Percentiles rank a stretch among this genome's conserved stretches.
These are phyloP conservation scores for Leiothrix lutea DNA, from an alignment of 2,113 vertebrate genomes.

Conservation along the genomic window DNA sequence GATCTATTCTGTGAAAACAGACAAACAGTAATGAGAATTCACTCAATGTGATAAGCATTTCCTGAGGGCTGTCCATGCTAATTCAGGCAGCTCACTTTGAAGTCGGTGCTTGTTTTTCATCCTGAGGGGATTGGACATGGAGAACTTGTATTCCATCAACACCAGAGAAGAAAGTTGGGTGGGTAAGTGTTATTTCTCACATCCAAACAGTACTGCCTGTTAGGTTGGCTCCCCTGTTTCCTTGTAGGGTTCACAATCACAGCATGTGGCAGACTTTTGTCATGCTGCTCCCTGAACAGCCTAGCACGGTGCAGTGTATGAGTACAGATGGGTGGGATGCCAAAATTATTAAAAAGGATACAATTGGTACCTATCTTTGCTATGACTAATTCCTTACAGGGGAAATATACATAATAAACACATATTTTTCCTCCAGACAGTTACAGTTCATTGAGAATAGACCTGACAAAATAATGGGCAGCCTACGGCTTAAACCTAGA, in stretches of 20 bases:
- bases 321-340: neutral
- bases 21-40: neutral
- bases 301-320: neutral
- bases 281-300: neutral
- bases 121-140: neutral
- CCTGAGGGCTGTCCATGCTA: neutral
- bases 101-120: neutral
- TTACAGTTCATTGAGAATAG: neutral
- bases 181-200: neutral
- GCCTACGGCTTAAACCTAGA: neutral
- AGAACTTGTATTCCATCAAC: neutral
- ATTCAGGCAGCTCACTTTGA: accelerated
- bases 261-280: neutral
- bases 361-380: neutral
- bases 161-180: neutral
- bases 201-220: neutral
- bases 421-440: neutral
- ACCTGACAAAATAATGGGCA: neutral
- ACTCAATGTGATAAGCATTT: neutral
- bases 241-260: neutral
- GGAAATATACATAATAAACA: neutral
- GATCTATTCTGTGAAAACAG: neutral
- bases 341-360: neutral
- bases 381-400: neutral
- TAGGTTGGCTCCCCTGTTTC: neutral